These are phyloP conservation scores for Aplidium turbinatum DNA, from an alignment of 23 tunicate genomes.

Conservation along the genomic window DNA sequence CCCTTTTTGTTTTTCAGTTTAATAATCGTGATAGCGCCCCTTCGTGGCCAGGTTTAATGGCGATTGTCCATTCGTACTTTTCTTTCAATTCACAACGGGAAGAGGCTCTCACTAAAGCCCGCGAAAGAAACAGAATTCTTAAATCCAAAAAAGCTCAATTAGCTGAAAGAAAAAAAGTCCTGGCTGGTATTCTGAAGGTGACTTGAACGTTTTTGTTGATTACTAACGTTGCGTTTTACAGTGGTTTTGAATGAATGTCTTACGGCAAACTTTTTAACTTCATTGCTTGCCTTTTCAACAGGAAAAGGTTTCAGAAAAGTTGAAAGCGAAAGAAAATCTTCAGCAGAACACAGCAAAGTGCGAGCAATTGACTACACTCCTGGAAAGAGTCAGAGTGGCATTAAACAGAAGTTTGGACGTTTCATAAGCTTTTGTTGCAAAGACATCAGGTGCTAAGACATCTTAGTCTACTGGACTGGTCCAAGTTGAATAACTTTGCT, in stretches of 20 bases:
- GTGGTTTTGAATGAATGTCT: too few species aligned
- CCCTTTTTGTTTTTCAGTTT: constrained; percentile 33
- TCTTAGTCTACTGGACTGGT: too few species aligned
- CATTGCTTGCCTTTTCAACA: too few species aligned
- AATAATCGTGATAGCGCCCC: constrained; percentile 37
- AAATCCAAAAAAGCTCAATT: constrained; percentile 29
- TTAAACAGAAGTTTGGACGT: constrained; percentile 15
- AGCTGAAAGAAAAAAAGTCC: constrained; percentile 2
- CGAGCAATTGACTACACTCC: constrained; percentile 21
- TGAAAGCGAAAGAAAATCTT: not conserved
- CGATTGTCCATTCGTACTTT: constrained; percentile 76
- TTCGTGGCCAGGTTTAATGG: constrained; percentile 75
- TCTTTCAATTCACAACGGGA: constrained; percentile 59
- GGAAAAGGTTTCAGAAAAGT: constrained; percentile 23
- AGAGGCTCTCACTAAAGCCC: constrained; percentile 28
- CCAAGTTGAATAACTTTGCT: too few species aligned
- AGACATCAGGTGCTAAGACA: too few species aligned
- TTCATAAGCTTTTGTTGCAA: not conserved
- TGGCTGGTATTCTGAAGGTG: constrained; percentile 30
- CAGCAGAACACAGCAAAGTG: constrained; percentile 6
- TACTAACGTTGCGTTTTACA: too few species aligned
- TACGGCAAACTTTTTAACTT: too few species aligned
- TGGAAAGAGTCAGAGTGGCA: constrained; percentile 20
- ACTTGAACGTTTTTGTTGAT: not conserved
- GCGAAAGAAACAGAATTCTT: constrained; percentile 1